These are phyloP conservation scores for Seison nebaliae DNA, from an alignment of 1,140 invertebrate species.

Conservation along the genomic window DNA sequence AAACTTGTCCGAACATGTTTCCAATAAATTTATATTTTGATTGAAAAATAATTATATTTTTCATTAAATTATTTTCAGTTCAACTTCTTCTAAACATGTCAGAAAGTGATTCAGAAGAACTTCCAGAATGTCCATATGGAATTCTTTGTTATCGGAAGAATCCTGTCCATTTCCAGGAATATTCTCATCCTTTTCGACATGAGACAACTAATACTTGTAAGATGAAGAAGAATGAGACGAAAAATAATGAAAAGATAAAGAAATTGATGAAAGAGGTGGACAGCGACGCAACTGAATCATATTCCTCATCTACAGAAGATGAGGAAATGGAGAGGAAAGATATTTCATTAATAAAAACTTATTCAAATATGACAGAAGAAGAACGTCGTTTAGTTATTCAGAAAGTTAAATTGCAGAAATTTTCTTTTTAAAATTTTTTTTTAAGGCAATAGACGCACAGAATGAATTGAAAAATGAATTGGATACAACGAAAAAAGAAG, in stretches of 20 bases:
- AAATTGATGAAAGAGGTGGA: not conserved
- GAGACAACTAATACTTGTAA: not conserved
- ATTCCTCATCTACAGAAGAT: slow-evolving; percentile 14
- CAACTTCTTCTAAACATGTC: too few species aligned
- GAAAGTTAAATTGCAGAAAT: slow-evolving; percentile 1
- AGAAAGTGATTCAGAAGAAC: too few species aligned
- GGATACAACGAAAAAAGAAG: slow-evolving; percentile 12
- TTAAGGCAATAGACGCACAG: slow-evolving; percentile 17
- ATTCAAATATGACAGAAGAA: slow-evolving; percentile 17
- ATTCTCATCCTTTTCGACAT: slow-evolving; percentile 15
- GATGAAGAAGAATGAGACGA: not conserved
- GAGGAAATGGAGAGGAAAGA: not conserved
- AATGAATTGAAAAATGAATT: slow-evolving; percentile 17
- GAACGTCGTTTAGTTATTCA: slow-evolving; percentile 18
- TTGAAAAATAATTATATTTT: too few species aligned
- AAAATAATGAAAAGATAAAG: not conserved
- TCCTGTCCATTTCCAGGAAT: slow-evolving; percentile 18
- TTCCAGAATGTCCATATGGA: slow-evolving; percentile 17
- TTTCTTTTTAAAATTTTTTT: not conserved
- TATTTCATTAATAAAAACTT: slow-evolving; percentile 7
- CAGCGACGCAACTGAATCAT: slow-evolving; percentile 13
- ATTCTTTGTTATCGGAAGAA: slow-evolving; percentile 17
- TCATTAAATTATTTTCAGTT: too few species aligned
- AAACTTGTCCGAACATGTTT: too few species aligned
- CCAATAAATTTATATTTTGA: too few species aligned